Base-by-base conservation (phyloP, 2,888 invertebrate genomes). In the Acleris cristana region DNA sequence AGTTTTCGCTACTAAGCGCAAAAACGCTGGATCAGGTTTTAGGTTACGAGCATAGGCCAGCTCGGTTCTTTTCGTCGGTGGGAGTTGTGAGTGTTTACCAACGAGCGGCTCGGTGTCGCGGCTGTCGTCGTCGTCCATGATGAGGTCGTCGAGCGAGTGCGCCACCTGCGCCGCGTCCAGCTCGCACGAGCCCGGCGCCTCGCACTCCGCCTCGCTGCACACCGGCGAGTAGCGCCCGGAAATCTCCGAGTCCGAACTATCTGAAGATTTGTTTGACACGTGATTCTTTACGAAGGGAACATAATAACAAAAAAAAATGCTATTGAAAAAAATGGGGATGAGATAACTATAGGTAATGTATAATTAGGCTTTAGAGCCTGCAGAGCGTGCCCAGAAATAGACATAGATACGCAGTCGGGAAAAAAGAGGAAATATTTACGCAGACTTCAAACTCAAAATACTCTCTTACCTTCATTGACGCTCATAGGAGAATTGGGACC, bases 181-280 rank as follows among this genome's bases (percentile, higher is more conserved):
- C 7, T 84, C 84, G 70, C 72, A 8, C 3, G 55, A 79, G 54
- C 79, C 79, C 3, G 79, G 79, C 2, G 78, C 75, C 16, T 87
- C 89, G 2, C 75, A 80, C 16, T 90, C 91, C 23, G 79, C 79
- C 23, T 91, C 92, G 73, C 95, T 95, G 76, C 95, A 95, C 23
- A 95, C 94, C 0, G 95, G 95, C 63, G 95, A 95, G 79, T 95
- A 95, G 59, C 94, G 93, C 21, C 94, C 94, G 0, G 94, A 94
- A 72, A 92, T 85, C 72, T 93, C 93, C 0, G 93, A 93, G 80
- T 94, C 94, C 1, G 94, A 94, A 74, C 88, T 90, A 49, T 92
- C 93, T 93, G 80, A n/a, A n/a, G 1, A 40, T 14, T 10, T 1
- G 30, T 30, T 30, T 30, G 8, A 30, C 2, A 30, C 30, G 26